Base-by-base conservation (phyloP, 53 echinoderm and acorn worm species). In the Luidia sarsii region DNA sequence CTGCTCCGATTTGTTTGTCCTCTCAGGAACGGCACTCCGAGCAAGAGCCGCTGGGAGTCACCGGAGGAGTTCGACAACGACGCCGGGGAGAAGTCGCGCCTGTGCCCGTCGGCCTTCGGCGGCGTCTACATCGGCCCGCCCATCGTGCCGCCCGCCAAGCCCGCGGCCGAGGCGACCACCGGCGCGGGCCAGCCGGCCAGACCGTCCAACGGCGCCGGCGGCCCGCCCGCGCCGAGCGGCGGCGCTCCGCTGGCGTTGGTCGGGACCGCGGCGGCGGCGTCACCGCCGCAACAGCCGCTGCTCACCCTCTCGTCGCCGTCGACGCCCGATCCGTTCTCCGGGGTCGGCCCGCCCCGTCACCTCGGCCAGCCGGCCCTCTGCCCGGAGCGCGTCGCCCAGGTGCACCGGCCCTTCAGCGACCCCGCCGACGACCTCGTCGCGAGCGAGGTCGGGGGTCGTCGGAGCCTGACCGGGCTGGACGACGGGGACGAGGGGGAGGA, bases 91-190 rank as follows among this genome's bases (percentile, higher is more conserved):
- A 86, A 61, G 33, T 60, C 71, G 15, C 64, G 86, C 55, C 83
- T 92, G 8, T 92, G 82, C 67, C 82, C 88, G 24, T 11, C 43
- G 4, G 86, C 86, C 71, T 92, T 88, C 35, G 92, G 92, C 14
- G 92, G 92, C 11, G 92, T 92, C 13, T 92, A 88, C 88, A 89
- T 92, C 43, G 92, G 92, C 16, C 92, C 92, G 0, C 92, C 92
- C 1, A 79, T 82, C 19, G 80, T 61, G n/a, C 77, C 68, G 4
- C 31, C 70, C n/a, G 50, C 68, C 25, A 59, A 43, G 19, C 46
- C 61, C 3, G 30, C 61, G 18, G 30, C 23, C n/a, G 43, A 25
- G 38, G 14, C 57, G 3, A 32, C 82, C 25, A 71, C 75, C 21
- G 57, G 46, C 18, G 70, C 77, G 6, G 31, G 50, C 1, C 6